These are phyloP conservation scores for Corythornis madagascariensis DNA, from an alignment of 2,113 vertebrate genomes.

Conservation along the genomic window DNA sequence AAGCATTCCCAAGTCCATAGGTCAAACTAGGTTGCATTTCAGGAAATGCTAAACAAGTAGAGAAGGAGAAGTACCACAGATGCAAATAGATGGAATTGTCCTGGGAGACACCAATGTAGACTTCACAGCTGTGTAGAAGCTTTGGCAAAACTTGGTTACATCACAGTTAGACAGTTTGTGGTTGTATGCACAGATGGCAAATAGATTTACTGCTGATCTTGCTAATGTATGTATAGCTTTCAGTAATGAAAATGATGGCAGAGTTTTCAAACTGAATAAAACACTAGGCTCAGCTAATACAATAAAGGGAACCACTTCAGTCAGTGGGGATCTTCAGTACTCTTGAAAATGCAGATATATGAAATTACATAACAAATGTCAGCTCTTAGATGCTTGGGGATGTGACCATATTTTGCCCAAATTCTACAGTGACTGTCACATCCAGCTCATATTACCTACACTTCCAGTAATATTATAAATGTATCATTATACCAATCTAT, in stretches of 20 bases:
- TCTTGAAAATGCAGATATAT: not conserved
- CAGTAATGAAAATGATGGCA: not conserved
- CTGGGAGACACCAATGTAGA: not conserved
- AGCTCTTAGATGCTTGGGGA: not conserved
- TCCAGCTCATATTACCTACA: not conserved
- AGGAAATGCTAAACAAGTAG: slow-evolving; percentile 55
- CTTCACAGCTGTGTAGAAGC: not conserved
- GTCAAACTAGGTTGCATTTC: slow-evolving; percentile 17
- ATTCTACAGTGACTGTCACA: not conserved
- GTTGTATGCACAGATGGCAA: not conserved
- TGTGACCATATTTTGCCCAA: not conserved
- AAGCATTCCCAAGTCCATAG: slow-evolving; percentile 44
- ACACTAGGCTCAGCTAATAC: not conserved
- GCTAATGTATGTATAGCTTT: not conserved
- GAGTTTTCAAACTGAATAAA: not conserved
- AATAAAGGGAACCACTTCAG: not conserved
- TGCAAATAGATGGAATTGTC: not conserved
- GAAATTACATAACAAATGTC: not conserved
- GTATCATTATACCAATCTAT: not conserved
- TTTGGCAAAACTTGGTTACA: not conserved
- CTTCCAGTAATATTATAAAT: not conserved
- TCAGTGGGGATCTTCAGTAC: not conserved
- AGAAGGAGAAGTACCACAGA: not conserved
- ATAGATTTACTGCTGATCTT: not conserved
- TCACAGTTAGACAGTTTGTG: not conserved